Percentiles rank a stretch among this genome's conserved stretches.
Evolutionary conservation across 2,888 invertebrate species (phyloP).

Genomic region (Cylindroiulus punctatus): DNA sequence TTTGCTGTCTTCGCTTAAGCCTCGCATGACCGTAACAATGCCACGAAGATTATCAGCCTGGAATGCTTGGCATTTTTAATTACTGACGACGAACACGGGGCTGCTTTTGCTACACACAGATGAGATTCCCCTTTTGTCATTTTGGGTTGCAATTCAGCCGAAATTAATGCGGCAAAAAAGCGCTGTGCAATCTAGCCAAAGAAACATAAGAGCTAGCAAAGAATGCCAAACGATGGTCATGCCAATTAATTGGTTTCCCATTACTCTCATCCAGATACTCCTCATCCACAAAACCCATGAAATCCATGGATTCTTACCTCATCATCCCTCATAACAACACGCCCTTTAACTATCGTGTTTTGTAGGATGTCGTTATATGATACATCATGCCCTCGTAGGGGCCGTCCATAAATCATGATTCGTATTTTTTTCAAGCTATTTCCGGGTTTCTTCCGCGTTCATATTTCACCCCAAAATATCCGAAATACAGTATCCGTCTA

Average conservation of each 20-base stretch:
- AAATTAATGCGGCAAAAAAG: conserved; percentile 43
- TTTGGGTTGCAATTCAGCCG: conserved; percentile 16
- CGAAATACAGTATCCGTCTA: too few relatives aligned
- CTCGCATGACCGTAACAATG: conserved; percentile 42
- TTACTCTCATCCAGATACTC: conserved; percentile 23
- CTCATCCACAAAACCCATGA: background rate
- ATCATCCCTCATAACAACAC: background rate
- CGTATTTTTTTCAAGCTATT: too few relatives aligned
- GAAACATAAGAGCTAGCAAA: conserved; percentile 5
- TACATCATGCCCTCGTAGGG: too few relatives aligned
- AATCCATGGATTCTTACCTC: conserved; percentile 21
- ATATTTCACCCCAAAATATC: too few relatives aligned
- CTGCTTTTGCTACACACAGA: conserved; percentile 14
- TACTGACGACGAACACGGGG: conserved; percentile 43
- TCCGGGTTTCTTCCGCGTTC: too few relatives aligned
- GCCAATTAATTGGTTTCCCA: conserved; percentile 47
- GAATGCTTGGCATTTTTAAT: conserved; percentile 53
- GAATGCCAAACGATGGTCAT: conserved; percentile 41
- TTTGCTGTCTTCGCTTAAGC: background rate
- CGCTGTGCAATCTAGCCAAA: conserved; percentile 21
- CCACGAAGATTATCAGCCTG: conserved; percentile 37
- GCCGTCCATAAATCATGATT: too few relatives aligned
- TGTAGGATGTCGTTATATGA: too few relatives aligned
- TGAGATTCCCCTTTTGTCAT: conserved; percentile 45
- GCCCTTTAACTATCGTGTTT: too few relatives aligned